Conservation (phyloP, 2,888 invertebrate species). For the Oxystoma pomonae region DNA sequence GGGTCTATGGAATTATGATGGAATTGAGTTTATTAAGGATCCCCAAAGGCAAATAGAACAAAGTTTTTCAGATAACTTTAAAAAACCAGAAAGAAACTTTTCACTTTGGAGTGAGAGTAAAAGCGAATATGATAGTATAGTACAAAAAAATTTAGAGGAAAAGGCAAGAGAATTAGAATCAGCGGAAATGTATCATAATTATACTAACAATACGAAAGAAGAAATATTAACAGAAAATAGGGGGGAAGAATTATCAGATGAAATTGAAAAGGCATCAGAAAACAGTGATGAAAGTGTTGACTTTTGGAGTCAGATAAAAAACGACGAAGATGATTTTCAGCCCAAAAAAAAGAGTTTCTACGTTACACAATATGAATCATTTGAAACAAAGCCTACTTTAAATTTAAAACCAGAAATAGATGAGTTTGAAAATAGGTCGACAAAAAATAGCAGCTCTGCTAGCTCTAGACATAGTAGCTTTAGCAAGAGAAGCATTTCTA, state of each 20-base stretch:
- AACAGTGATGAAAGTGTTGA: slow-evolving; percentile 17
- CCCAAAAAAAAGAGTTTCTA: slow-evolving; percentile 14
- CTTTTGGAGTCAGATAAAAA: slow-evolving; percentile 28
- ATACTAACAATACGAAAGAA: neutral
- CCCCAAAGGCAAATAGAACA: neutral
- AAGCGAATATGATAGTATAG: neutral
- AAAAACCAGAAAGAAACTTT: too few relatives aligned
- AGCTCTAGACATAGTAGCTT: slow-evolving; percentile 42
- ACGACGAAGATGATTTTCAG: slow-evolving; percentile 20
- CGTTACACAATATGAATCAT: slow-evolving; percentile 12
- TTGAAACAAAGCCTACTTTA: slow-evolving; percentile 4
- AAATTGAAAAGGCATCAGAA: neutral
- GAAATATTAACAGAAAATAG: neutral
- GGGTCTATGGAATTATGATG: slow-evolving; percentile 26
- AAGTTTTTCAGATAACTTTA: neutral
- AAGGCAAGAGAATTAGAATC: neutral
- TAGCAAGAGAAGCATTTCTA: slow-evolving; percentile 31
- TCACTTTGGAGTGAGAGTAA: too few relatives aligned
- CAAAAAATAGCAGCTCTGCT: slow-evolving; percentile 31
- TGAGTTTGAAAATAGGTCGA: neutral
- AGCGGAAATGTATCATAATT: too few relatives aligned
- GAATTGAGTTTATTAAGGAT: slow-evolving; percentile 1
- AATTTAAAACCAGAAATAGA: neutral
- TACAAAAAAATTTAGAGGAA: slow-evolving; percentile 4
- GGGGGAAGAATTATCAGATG: slow-evolving; percentile 4